Evolutionary conservation across 1,140 invertebrate genomes (phyloP).

Genomic region (Drosophila navojoa): DNA sequence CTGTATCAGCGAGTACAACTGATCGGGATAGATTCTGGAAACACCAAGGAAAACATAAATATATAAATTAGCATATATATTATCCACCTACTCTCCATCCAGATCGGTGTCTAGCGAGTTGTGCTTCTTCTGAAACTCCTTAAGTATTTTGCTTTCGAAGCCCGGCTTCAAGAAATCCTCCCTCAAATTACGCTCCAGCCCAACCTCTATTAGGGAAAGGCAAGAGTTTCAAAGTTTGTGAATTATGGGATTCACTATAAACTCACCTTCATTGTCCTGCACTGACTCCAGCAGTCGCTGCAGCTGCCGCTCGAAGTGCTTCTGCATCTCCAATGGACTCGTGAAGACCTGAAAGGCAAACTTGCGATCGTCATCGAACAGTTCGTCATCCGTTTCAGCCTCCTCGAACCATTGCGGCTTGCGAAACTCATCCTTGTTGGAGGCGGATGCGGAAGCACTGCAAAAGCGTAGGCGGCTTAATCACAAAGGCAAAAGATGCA

Average conservation of each 20-base stretch:
- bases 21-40: conserved; percentile 78
- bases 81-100: conserved; percentile 76
- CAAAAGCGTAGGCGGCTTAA: background rate
- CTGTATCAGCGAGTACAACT: conserved; percentile 77
- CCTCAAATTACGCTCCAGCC: conserved; percentile 67
- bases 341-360: conserved; percentile 84
- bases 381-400: conserved; percentile 80
- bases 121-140: conserved; percentile 70
- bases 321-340: conserved; percentile 84
- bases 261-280: conserved; percentile 71
- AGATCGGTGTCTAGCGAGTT: conserved; percentile 73
- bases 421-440: conserved; percentile 79
- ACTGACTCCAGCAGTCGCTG: conserved; percentile 81
- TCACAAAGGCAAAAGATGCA: background rate
- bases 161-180: conserved; percentile 81
- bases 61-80: background rate
- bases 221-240: background rate
- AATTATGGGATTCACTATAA: background rate
- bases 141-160: conserved; percentile 73
- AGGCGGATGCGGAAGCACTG: conserved; percentile 59
- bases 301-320: conserved; percentile 84
- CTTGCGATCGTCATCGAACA: conserved; percentile 82
- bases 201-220: conserved; percentile 5
- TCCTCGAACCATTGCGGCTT: conserved; percentile 83
- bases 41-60: background rate